Evolutionary conservation across 2,888 invertebrate genomes (phyloP), one percentile per base, ranked within the genome.

Genomic region (Cyclophora albipunctata): DNA sequence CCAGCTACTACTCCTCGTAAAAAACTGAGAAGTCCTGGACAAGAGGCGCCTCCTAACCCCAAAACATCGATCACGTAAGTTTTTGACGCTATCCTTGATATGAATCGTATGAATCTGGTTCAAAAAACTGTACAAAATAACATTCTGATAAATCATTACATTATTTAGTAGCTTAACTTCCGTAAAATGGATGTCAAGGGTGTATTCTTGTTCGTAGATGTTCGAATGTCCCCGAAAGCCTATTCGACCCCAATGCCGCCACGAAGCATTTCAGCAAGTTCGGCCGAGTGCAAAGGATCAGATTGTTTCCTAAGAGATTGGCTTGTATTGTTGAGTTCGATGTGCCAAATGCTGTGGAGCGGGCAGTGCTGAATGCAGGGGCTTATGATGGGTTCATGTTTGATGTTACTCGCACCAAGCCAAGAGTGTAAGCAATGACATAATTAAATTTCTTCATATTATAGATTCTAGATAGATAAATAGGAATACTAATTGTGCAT

Each of bases 321-420:
- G 89, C 90, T 59, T 94, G 95, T 58, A 90, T 91, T 0, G 90
- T 95, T 5, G 93, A 93, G 65, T 96, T 94, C 81, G 90, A 90
- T 42, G 90, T 84, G 41, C 90, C 91, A 47, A 87, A 83, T 34
- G 88, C 90, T 46, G 92, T 91, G 0, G 89, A 90, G 47, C 78
- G 81, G 37, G 94, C 93, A 0, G 79, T 91, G 33, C 75, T 90
- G 3, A 91, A 92, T 64, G 91, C 91, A 34, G 91, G 91, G 0
- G 86, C 90, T 41, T 93, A 82, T 66, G 90, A 91, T 66, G 92
- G 92, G 0, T 86, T 91, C 49, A 84, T 90, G 74, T 93, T 93
- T 78, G 82, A 90, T 62, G 88, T 92, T 2, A 83, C 84, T 47
- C 90, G 91, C 64, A 88, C 89, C 0, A 91, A 89, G 60, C 67